Conservation (phyloP, 2,113 vertebrate species). For the Nyctereutes procyonoides region DNA sequence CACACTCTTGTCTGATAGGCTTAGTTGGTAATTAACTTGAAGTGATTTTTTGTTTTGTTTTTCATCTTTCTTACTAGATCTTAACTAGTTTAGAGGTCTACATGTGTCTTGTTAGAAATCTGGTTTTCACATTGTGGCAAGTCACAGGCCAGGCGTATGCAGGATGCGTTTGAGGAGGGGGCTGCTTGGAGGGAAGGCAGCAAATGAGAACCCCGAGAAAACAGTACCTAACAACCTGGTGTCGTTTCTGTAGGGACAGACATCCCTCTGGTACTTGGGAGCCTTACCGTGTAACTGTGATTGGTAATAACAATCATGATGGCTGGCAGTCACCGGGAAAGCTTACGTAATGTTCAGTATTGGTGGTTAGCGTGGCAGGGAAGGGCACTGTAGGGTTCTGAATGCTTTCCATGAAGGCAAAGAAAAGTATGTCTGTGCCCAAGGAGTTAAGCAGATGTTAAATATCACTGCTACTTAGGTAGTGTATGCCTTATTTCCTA, state of each 20-base stretch:
- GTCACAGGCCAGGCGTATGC: neutral
- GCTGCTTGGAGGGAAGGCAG: neutral
- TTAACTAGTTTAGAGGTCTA: neutral
- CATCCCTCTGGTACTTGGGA: neutral
- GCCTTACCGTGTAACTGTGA: neutral
- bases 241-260: neutral
- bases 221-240: neutral
- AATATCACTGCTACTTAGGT: neutral
- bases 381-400: neutral
- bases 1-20: neutral
- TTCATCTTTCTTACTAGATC: constrained; percentile 2
- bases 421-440: neutral
- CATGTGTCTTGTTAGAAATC: neutral
- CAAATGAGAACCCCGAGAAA: neutral
- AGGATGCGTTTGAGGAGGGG: neutral
- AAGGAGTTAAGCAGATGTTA: neutral
- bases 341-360: neutral
- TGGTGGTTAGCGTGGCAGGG: neutral
- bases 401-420: neutral
- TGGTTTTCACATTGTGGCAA: neutral
- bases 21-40: neutral
- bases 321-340: neutral
- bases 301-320: neutral
- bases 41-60: neutral
- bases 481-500: neutral